These are phyloP conservation scores for Euborellia annulipes DNA, from an alignment of 1,140 invertebrate species.

Conservation along the genomic window DNA sequence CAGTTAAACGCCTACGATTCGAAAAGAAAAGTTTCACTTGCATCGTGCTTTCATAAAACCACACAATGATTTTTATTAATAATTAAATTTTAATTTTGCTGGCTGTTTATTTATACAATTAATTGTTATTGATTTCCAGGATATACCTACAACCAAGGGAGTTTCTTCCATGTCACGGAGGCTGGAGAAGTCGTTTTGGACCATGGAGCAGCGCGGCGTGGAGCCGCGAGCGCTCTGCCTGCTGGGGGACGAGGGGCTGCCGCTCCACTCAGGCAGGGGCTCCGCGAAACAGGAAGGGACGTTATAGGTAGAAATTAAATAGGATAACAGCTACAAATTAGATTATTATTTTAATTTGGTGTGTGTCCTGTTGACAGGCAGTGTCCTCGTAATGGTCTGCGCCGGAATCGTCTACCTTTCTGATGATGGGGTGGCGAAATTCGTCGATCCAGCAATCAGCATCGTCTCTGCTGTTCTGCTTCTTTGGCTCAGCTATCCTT, in stretches of 20 bases:
- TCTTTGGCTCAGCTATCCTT: slow-evolving; percentile 50
- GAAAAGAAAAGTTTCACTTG: too few species aligned
- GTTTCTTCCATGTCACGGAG: slow-evolving; percentile 47
- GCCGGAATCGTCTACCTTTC: slow-evolving; percentile 45
- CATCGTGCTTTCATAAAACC: too few species aligned
- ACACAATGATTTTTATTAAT: too few species aligned
- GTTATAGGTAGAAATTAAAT: slow-evolving; percentile 34
- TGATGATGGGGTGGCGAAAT: slow-evolving; percentile 42
- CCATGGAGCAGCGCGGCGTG: slow-evolving; percentile 13
- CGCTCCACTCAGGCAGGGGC: not conserved
- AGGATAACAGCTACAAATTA: too few species aligned
- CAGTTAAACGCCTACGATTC: too few species aligned
- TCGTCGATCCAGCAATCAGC: slow-evolving; percentile 51
- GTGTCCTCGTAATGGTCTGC: slow-evolving; percentile 49
- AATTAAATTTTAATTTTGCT: too few species aligned
- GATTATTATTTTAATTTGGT: too few species aligned
- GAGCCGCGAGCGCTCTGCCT: too few species aligned
- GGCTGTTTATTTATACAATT: too few species aligned
- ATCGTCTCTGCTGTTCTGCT: slow-evolving; percentile 46
- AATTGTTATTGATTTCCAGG: too few species aligned
- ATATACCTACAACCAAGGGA: slow-evolving; percentile 60
- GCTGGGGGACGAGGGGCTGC: too few species aligned
- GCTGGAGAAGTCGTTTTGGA: slow-evolving; percentile 46
- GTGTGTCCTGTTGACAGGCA: too few species aligned
- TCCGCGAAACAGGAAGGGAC: slow-evolving; percentile 28